Conservation (phyloP, 1,140 invertebrate genomes). For the Oryzaephilus surinamensis region DNA sequence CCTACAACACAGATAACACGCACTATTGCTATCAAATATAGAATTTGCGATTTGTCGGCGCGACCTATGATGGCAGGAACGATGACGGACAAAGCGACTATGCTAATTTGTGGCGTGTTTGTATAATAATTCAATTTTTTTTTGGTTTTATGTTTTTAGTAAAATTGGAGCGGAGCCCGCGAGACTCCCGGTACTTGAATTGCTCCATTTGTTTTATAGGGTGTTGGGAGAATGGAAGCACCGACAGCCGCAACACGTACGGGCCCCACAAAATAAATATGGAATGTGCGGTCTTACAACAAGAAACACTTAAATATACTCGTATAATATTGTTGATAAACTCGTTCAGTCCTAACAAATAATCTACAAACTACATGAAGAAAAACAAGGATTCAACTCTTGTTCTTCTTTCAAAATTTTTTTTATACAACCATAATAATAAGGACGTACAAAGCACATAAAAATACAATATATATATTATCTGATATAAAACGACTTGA, state of each 20-base stretch:
- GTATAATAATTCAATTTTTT: background rate
- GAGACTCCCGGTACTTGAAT: slow-evolving; percentile 15
- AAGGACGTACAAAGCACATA: slow-evolving; percentile 34
- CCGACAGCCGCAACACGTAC: slow-evolving; percentile 22
- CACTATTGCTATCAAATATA: slow-evolving; percentile 35
- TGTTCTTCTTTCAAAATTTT: background rate
- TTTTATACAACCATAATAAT: slow-evolving; percentile 19
- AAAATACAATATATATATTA: slow-evolving; percentile 32
- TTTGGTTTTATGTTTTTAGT: slow-evolving; percentile 1
- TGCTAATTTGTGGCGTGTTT: too few species aligned
- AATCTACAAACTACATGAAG: slow-evolving; percentile 19
- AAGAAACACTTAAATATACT: slow-evolving; percentile 30
- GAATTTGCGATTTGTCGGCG: slow-evolving; percentile 27
- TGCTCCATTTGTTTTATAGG: background rate
- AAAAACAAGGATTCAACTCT: slow-evolving; percentile 1
- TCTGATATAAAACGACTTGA: slow-evolving; percentile 34
- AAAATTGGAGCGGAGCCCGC: slow-evolving; percentile 15
- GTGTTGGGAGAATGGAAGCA: background rate
- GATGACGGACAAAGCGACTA: slow-evolving; percentile 35
- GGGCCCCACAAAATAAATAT: slow-evolving; percentile 6
- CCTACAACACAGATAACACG: slow-evolving; percentile 27
- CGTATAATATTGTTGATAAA: slow-evolving; percentile 24
- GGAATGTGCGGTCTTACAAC: slow-evolving; percentile 29
- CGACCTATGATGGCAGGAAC: slow-evolving; percentile 35
- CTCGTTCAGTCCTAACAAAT: slow-evolving; percentile 32